These are phyloP conservation scores for Enteromius treurensis DNA, from an alignment of 2,797 vertebrate genomes.

Conservation along the genomic window DNA sequence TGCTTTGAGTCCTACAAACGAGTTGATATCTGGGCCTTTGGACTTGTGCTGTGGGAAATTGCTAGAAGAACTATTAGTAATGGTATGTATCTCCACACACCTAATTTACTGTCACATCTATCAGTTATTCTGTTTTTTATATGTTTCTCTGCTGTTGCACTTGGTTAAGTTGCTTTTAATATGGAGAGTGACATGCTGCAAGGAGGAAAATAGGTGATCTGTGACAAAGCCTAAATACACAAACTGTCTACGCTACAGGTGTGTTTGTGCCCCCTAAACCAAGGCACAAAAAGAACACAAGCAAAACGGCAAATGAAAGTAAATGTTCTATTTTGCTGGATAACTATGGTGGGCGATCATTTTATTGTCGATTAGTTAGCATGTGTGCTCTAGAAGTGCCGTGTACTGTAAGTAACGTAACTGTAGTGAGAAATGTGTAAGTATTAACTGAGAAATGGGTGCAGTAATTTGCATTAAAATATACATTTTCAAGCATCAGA, in stretches of 20 bases:
- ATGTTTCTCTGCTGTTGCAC: neutral
- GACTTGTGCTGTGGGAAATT: constrained; percentile 95
- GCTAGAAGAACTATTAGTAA: constrained; percentile 96
- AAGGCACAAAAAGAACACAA: neutral
- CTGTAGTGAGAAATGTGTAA: too few species aligned
- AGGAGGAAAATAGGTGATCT: too few species aligned
- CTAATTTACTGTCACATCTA: neutral
- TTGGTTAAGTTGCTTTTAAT: neutral
- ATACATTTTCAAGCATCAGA: too few species aligned
- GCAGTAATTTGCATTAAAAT: too few species aligned
- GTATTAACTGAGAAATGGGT: too few species aligned
- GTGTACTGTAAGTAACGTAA: too few species aligned
- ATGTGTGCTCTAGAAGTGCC: too few species aligned
- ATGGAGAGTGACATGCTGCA: neutral
- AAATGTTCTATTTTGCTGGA: too few species aligned
- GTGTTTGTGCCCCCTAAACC: neutral
- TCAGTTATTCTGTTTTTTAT: neutral
- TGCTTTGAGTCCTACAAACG: constrained; percentile 97
- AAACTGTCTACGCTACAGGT: neutral
- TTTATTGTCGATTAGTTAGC: too few species aligned
- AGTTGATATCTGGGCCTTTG: constrained; percentile 97
- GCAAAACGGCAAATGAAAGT: too few species aligned
- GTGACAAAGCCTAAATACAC: neutral
- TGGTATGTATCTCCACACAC: constrained; percentile 74
- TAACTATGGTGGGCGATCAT: too few species aligned